These are phyloP conservation scores for Pseudotriccus pelzelni DNA, from an alignment of 2,797 vertebrate genomes.

Conservation along the genomic window DNA sequence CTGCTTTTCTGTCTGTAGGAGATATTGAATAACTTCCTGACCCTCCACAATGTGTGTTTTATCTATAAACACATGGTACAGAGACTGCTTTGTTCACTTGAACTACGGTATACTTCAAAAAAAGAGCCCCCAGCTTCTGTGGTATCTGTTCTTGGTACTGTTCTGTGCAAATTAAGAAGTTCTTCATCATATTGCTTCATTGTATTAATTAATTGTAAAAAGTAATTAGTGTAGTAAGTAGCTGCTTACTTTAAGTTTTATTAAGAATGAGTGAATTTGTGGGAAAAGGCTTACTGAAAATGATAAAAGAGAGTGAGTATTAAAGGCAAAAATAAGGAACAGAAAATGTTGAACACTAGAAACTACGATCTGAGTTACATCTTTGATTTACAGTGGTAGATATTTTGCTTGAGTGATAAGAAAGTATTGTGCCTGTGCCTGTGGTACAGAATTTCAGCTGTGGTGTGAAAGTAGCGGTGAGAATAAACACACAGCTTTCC, in stretches of 20 bases:
- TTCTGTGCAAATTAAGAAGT: background rate
- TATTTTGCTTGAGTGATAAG: background rate
- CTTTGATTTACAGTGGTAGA: background rate
- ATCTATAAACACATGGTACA: background rate
- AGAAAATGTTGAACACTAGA: background rate
- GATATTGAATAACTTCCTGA: background rate
- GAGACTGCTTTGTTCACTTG: background rate
- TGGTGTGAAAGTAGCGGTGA: background rate
- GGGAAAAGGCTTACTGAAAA: background rate
- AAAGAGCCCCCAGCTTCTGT: background rate
- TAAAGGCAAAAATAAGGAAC: background rate
- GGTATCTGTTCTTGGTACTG: too few relatives aligned
- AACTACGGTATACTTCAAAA: background rate
- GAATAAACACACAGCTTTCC: background rate
- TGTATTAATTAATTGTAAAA: constrained; percentile 7
- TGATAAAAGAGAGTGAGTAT: background rate
- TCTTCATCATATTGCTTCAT: background rate
- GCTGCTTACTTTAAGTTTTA: background rate
- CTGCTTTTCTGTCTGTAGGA: background rate
- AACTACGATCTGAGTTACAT: background rate
- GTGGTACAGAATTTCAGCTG: background rate
- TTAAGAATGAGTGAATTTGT: background rate
- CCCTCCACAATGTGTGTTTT: background rate
- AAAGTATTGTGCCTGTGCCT: background rate
- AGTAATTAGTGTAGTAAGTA: background rate